Conservation (phyloP, 2,113 vertebrate genomes). For the Hirundichthys speculiger region DNA sequence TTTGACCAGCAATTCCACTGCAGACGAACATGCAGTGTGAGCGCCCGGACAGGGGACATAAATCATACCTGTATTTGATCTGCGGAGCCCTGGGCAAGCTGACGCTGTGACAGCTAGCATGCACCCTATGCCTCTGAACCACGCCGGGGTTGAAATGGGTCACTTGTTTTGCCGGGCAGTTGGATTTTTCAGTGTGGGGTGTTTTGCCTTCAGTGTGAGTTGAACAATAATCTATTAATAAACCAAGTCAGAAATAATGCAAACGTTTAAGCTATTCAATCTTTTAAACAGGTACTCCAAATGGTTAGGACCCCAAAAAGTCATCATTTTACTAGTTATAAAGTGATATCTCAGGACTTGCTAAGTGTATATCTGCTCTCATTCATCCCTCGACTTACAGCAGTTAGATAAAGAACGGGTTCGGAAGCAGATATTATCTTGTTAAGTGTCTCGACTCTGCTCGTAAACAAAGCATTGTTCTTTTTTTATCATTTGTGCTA, state of each 20-base stretch:
- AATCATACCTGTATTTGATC: conserved; percentile 96
- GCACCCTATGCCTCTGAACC: conserved; percentile 46
- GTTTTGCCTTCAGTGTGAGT: conserved; percentile 1
- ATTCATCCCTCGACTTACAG: too few species aligned
- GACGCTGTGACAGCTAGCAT: conserved; percentile 56
- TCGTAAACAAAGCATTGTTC: too few species aligned
- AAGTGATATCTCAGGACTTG: too few species aligned
- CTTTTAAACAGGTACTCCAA: too few species aligned
- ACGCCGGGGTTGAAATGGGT: conserved; percentile 43
- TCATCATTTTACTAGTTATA: too few species aligned
- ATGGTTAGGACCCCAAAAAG: too few species aligned
- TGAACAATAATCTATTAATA: background rate
- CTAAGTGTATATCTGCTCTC: too few species aligned
- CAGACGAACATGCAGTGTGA: conserved; percentile 71
- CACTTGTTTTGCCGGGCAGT: conserved; percentile 45
- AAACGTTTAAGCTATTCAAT: too few species aligned
- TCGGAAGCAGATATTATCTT: too few species aligned
- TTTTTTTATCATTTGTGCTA: too few species aligned
- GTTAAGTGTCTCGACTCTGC: too few species aligned
- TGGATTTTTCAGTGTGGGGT: conserved; percentile 19
- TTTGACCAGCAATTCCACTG: conserved; percentile 61
- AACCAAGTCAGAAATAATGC: background rate
- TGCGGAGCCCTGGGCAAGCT: conserved; percentile 84
- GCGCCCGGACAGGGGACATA: conserved; percentile 86
- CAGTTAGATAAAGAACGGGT: too few species aligned